phyloP scores from a whole-genome alignment of 2,797 vertebrate species.

The Melanotaenia pygmaea region DNA sequence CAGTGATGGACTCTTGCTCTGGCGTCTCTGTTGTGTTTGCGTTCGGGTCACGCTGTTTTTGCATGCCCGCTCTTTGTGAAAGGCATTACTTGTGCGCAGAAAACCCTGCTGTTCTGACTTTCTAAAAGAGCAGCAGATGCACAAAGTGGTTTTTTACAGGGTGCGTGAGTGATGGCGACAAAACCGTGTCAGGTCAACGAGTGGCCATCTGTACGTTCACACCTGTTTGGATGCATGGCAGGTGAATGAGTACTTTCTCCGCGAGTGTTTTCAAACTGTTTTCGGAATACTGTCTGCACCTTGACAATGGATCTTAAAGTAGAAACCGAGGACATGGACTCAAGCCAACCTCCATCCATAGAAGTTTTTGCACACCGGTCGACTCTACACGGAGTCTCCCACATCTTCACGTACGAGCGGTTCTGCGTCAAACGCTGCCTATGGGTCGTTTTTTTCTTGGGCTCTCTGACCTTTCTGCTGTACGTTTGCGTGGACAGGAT shows the following conservation, averaged over 20 bases:
- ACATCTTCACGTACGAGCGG: slow-evolving; percentile 97
- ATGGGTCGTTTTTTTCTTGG: slow-evolving; percentile 94
- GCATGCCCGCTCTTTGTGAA: slow-evolving; percentile 8
- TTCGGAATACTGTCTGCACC: slow-evolving; percentile 24
- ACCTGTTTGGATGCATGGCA: slow-evolving; percentile 50
- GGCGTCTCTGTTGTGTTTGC: slow-evolving; percentile 29
- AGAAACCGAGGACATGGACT: slow-evolving; percentile 89
- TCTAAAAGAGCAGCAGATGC: slow-evolving; percentile 12
- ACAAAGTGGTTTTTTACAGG: slow-evolving; percentile 10
- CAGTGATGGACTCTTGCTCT: slow-evolving; percentile 34
- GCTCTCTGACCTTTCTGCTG: slow-evolving; percentile 90
- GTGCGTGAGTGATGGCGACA: slow-evolving; percentile 59
- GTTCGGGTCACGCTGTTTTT: slow-evolving; percentile 1
- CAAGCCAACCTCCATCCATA: slow-evolving; percentile 88
- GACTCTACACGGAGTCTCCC: slow-evolving; percentile 94
- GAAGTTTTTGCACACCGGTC: slow-evolving; percentile 97
- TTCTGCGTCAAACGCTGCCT: slow-evolving; percentile 90
- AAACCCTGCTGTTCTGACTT: slow-evolving; percentile 37
- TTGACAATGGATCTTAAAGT: slow-evolving; percentile 93
- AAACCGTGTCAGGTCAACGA: slow-evolving; percentile 29
- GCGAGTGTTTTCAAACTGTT: slow-evolving; percentile 23
- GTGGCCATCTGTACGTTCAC: slow-evolving; percentile 38
- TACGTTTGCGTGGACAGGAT: slow-evolving; percentile 95
- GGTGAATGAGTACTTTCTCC: slow-evolving; percentile 57
- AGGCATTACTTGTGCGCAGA: slow-evolving; percentile 22